Evolutionary conservation across 2,113 vertebrate species (phyloP), one percentile per base, ranked within the genome.

Genomic region (Lepidothrix coronata): DNA sequence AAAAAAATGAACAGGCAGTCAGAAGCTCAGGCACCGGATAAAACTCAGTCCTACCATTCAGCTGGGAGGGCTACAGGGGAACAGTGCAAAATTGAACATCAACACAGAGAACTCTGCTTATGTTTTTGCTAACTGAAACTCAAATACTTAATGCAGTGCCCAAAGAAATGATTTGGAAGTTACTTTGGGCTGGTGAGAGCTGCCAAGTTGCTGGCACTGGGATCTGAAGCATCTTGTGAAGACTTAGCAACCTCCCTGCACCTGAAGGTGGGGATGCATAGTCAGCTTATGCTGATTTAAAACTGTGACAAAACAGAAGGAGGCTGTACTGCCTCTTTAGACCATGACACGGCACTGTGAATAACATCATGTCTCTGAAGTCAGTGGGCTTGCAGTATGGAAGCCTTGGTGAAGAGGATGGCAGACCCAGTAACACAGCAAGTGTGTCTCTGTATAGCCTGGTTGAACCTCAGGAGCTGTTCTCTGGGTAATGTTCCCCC

Each of bases 11-110:
- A 6, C 8, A 76, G 55, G 59, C n/a, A 31, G 14, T 8, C 27
- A 54, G 43, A 48, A 59, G 14, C 35, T 67, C 70, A 48, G 57
- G 43, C n/a, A 67, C 2, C 16, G 48, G 33, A 5, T 3, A 52
- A 58, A 73, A 59, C 31, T 6, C 6, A 61, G n/a, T 31, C 31
- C 37, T 35, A 37, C 21, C 23, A 22, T 30, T 49, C 0, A 0
- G 30, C 37, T 79, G 39, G 28, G 48, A 52, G 43, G 23, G 14
- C 54, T 62, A 14, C 46, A 59, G n/a, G 37, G 24, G 10, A 81
- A 51, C 22, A 11, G 48, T 23, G 51, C 37, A 41, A 70, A 77
- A 41, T 0, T 43, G 35, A 24, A 84, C 48, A 58, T 55, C 19
- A 9, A 11, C 48, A 52, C n/a, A 61, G 27, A 76, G 41, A 5